Evolutionary conservation across 2,797 vertebrate species (phyloP), one percentile per base, ranked within the genome.

Genomic region (Danionella dracula): DNA sequence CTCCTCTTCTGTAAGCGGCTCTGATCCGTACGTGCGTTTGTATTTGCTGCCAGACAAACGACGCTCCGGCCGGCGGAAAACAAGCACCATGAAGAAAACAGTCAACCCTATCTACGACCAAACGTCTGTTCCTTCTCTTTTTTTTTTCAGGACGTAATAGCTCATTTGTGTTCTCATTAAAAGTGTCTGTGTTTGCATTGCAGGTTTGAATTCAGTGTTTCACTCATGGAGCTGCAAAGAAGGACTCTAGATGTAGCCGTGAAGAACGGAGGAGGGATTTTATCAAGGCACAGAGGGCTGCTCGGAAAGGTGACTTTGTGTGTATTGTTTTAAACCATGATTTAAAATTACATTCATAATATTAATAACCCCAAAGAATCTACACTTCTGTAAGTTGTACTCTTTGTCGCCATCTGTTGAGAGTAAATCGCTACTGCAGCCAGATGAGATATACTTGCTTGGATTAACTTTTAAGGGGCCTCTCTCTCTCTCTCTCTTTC

Each of bases 11-110:
- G 93, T 98, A 45, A 92, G 92, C 0, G 92, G 94, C 21, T 97
- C 96, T 0, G 94, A 98, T 38, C 96, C 96, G 0, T 99, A 98
- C 0, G 93, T 98, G 38, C 92, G 97, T 54, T 78, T 99, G 82
- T 99, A 99, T 84, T 87, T 99, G 79, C 85, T 97, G 15, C 97
- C 97, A 23, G 96, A 99, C 83, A 98, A 98, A 77, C 90, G 94
- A 31, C 82, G 96, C 48, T 97, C 96, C 0, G 96, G 96, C 59
- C 84, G 95, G 75, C 90, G 96, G 87, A 99, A 99, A 93, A 98
- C 95, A 27, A 88, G 87, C 3, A 95, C 93, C 0, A 71, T 83
- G 0, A 99, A 98, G 91, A 98, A 93, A 82, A 93, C 80, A 0
- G 84, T 96, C 31, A 96, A 95, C 79, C 97, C 97, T 0, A 72